phyloP scores from a whole-genome alignment of 2,797 vertebrate species.

The Sebastes iracundus region DNA sequence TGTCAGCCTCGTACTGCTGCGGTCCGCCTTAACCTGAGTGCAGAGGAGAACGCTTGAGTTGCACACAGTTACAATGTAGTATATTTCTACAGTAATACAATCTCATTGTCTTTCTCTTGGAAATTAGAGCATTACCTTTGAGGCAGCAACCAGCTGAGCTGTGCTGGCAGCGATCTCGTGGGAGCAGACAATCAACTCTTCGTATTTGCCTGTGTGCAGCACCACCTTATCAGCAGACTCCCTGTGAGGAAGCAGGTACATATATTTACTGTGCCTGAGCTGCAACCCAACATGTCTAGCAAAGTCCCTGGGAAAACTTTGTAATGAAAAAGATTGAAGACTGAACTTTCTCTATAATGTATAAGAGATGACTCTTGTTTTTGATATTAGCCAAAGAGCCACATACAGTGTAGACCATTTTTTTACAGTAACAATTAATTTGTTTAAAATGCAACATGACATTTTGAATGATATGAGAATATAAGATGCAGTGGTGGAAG shows the following conservation, averaged over 20 bases:
- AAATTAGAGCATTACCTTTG: conserved; percentile 85
- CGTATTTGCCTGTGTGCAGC: conserved; percentile 94
- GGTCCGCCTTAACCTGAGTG: conserved; percentile 91
- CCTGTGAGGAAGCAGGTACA: conserved; percentile 75
- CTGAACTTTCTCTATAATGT: not conserved
- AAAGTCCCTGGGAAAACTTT: not conserved
- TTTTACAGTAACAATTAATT: not conserved
- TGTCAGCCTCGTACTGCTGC: conserved; percentile 86
- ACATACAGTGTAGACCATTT: not conserved
- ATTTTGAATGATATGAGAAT: not conserved
- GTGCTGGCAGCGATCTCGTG: conserved; percentile 98
- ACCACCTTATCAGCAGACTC: conserved; percentile 97
- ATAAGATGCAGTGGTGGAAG: too few species aligned
- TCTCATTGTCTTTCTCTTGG: not conserved
- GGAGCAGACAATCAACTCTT: conserved; percentile 96
- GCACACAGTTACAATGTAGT: not conserved
- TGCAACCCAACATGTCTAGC: not conserved
- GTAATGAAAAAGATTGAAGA: not conserved
- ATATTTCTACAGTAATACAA: not conserved
- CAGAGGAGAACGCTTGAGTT: not conserved
- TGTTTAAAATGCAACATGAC: not conserved
- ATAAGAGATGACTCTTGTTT: not conserved
- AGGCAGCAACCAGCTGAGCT: conserved; percentile 96
- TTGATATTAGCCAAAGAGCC: not conserved
- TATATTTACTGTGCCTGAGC: not conserved